Conservation (phyloP, 2,888 invertebrate species). For the Sussaba pulchella region DNA sequence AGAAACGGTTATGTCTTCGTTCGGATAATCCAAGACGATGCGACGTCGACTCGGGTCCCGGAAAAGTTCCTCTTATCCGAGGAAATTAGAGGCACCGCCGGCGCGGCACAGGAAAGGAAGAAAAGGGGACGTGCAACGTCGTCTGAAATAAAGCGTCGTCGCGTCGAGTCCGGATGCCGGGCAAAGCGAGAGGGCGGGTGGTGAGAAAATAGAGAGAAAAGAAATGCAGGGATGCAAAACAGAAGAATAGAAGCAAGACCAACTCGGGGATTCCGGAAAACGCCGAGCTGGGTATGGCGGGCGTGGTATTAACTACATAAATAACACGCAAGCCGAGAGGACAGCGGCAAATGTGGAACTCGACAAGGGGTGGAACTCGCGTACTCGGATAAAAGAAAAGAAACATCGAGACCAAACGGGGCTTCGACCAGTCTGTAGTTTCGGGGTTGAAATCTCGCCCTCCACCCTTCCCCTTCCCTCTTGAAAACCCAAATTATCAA, state of each 20-base stretch:
- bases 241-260: slow-evolving; percentile 61
- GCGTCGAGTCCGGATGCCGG: slow-evolving; percentile 25
- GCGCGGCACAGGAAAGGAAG: slow-evolving; percentile 26
- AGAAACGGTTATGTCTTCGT: no score
- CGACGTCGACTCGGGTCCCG: slow-evolving; percentile 61
- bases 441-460: slow-evolving; percentile 19
- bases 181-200: slow-evolving; percentile 40
- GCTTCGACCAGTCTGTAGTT: slow-evolving; percentile 29
- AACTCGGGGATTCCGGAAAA: slow-evolving; percentile 74
- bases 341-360: slow-evolving; percentile 37
- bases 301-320: slow-evolving; percentile 80
- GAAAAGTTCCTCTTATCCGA: slow-evolving; percentile 68
- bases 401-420: slow-evolving; percentile 59
- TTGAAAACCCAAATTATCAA: neutral
- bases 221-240: slow-evolving; percentile 53
- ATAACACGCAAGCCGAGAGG: slow-evolving; percentile 74
- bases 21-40: slow-evolving; percentile 62
- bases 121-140: slow-evolving; percentile 61
- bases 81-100: slow-evolving; percentile 76
- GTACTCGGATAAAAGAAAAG: slow-evolving; percentile 53
- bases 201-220: slow-evolving; percentile 49
- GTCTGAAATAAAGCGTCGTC: slow-evolving; percentile 71
- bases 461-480: slow-evolving; percentile 16
- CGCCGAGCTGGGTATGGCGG: slow-evolving; percentile 74
- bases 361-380: slow-evolving; percentile 26